Evolutionary conservation across 2,113 vertebrate species (phyloP).

Genomic region (Sciurus niger): DNA sequence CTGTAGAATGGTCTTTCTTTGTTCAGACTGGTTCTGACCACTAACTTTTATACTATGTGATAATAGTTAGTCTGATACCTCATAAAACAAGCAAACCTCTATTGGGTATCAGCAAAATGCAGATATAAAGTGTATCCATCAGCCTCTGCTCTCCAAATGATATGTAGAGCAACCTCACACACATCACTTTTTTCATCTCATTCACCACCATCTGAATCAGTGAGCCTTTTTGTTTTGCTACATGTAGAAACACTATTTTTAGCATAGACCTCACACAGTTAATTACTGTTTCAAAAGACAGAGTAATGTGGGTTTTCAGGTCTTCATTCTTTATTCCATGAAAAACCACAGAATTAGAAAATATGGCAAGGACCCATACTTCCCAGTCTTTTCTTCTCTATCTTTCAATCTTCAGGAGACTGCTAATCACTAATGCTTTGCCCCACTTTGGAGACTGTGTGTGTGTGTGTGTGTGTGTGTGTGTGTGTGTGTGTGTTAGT

Average conservation of each 20-base stretch:
- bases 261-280: neutral
- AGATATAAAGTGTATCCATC: neutral
- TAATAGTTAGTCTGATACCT: constrained; percentile 47
- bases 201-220: constrained; percentile 19
- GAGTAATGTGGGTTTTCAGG: neutral
- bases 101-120: constrained; percentile 1
- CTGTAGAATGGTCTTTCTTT: neutral
- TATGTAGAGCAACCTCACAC: neutral
- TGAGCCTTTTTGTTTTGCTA: neutral
- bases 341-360: constrained; percentile 46
- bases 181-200: neutral
- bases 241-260: neutral
- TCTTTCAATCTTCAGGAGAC: constrained; percentile 69
- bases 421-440: constrained; percentile 20
- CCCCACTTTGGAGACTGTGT: neutral
- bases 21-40: constrained; percentile 30
- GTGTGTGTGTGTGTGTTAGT: neutral
- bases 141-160: neutral
- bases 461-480: no score
- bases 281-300: neutral
- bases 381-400: constrained; percentile 48
- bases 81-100: neutral
- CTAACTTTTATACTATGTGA: neutral
- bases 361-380: neutral
- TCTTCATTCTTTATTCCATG: neutral